Evolutionary conservation across 2,113 vertebrate species (phyloP).

Genomic region (Fregetta grallaria): DNA sequence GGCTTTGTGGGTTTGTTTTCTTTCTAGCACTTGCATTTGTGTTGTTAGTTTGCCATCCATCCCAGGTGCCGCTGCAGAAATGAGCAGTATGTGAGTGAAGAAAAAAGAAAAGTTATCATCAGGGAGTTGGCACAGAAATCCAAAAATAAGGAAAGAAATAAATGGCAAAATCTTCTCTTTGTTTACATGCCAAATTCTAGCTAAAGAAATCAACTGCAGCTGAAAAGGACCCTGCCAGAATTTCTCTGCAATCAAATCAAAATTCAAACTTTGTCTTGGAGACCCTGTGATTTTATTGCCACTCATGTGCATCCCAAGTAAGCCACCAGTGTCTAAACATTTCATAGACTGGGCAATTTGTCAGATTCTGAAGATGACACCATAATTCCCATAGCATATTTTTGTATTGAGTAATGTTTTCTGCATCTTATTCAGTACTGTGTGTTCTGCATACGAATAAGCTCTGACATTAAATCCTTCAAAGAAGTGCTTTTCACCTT

Average conservation of each 20-base stretch:
- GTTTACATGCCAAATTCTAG: not conserved
- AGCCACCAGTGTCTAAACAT: conserved; percentile 26
- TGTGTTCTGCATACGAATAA: not conserved
- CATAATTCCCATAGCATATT: conserved; percentile 4
- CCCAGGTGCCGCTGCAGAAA: not conserved
- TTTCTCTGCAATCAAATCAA: conserved; percentile 10
- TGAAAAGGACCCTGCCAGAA: conserved; percentile 15
- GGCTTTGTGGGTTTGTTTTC: not conserved
- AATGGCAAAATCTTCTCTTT: conserved; percentile 2
- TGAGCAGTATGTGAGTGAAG: not conserved
- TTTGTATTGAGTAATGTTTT: conserved; percentile 25
- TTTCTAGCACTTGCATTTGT: not conserved
- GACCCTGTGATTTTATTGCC: conserved; percentile 30
- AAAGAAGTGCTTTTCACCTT: not conserved
- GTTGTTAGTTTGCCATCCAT: not conserved
- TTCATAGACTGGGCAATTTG: conserved; percentile 24
- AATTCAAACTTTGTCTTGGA: conserved; percentile 10
- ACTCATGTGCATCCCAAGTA: not conserved
- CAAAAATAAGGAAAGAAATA: not conserved
- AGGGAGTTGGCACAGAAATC: not conserved
- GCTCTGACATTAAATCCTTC: not conserved
- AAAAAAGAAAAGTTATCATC: not conserved
- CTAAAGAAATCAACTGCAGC: conserved; percentile 10
- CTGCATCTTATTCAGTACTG: not conserved
- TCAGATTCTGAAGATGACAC: conserved; percentile 34